Percentiles rank a stretch among this genome's conserved stretches.
Conservation (phyloP, 1,140 invertebrate species). For the Tetragonula clypearis region DNA sequence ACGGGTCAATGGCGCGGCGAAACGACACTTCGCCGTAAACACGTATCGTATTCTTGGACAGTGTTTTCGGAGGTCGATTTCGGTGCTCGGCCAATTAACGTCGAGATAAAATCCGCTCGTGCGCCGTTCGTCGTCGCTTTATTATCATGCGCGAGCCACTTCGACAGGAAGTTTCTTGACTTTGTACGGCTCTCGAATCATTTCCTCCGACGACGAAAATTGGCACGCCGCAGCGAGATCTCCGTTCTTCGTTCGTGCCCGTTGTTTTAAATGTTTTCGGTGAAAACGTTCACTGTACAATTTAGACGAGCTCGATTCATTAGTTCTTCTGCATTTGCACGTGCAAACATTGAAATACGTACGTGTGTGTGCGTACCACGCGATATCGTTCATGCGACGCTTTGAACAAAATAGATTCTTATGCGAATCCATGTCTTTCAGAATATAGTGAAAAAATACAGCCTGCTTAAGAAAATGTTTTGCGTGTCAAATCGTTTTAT, state of each 20-base stretch:
- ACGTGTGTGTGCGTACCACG: no score
- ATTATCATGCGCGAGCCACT: slow-evolving; percentile 26
- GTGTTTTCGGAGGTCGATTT: slow-evolving; percentile 58
- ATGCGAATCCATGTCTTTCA: no score
- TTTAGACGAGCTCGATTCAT: not conserved
- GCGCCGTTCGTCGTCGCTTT: slow-evolving; percentile 23
- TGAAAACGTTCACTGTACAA: not conserved
- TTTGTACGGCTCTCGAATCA: slow-evolving; percentile 1
- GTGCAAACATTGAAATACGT: no score
- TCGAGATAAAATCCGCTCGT: slow-evolving; percentile 58
- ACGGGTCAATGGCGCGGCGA: slow-evolving; percentile 65
- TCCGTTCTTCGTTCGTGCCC: not conserved
- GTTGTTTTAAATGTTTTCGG: not conserved
- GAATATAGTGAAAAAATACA: no score
- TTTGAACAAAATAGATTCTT: no score
- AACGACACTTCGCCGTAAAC: slow-evolving; percentile 63
- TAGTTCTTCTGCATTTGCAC: not conserved
- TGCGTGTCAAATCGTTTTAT: no score
- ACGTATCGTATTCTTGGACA: slow-evolving; percentile 66
- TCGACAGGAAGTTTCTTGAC: slow-evolving; percentile 29
- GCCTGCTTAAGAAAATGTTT: no score
- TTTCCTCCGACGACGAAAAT: not conserved
- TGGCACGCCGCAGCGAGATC: not conserved
- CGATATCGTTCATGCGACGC: no score
- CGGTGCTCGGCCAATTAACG: slow-evolving; percentile 60